phyloP scores from a whole-genome alignment of 2,888 invertebrate genomes.

The Papilio demoleus region DNA sequence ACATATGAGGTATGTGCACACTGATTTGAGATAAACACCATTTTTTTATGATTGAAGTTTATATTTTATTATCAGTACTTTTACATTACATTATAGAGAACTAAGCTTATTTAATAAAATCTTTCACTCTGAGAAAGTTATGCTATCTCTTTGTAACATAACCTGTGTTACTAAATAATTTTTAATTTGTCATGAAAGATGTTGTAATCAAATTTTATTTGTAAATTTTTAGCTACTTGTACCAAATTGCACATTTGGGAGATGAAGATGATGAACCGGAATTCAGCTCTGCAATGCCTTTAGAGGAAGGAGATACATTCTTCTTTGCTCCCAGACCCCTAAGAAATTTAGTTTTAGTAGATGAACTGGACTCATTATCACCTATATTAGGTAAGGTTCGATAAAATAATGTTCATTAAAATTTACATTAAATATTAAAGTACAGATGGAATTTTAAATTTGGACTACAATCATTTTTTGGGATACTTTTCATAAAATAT shows the following conservation, averaged over 20 bases:
- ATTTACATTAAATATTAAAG: not conserved
- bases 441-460: not conserved
- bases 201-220: no score
- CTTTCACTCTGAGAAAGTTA: no score
- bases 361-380: constrained; percentile 97
- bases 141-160: no score
- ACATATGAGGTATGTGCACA: constrained; percentile 81
- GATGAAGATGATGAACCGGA: constrained; percentile 99
- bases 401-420: not conserved
- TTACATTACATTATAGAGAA: no score
- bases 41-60: no score
- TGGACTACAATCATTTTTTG: not conserved
- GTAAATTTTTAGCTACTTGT: constrained; percentile 89
- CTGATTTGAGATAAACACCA: constrained; percentile 81
- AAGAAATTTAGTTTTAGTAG: constrained; percentile 97
- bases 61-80: no score
- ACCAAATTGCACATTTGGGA: constrained; percentile 99
- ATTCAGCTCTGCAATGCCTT: constrained; percentile 98
- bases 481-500: not conserved
- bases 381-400: constrained; percentile 89
- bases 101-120: no score
- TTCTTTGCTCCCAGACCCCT: constrained; percentile 98
- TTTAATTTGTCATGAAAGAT: no score
- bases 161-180: no score
- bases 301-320: constrained; percentile 99